phyloP scores from a whole-genome alignment of 2,888 invertebrate genomes.

The Neocrepidodera transversa region DNA sequence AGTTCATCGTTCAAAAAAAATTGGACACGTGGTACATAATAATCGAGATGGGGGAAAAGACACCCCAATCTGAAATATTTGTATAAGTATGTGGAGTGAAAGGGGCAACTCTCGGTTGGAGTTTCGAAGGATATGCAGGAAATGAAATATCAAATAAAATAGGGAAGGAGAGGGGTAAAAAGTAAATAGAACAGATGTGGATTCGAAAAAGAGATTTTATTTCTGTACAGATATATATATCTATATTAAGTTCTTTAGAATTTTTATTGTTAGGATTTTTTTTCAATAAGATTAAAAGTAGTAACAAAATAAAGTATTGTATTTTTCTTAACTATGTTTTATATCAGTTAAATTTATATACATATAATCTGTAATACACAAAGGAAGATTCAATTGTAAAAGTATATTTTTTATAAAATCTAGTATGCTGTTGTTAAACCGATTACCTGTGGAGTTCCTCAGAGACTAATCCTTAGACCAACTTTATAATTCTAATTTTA shows the following conservation, averaged over 20 bases:
- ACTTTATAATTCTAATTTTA: too few species aligned
- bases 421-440: too few species aligned
- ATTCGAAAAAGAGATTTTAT: slow-evolving; percentile 10
- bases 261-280: too few species aligned
- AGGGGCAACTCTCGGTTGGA: slow-evolving; percentile 27
- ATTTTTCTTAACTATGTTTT: too few species aligned
- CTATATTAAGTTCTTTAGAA: slow-evolving; percentile 4
- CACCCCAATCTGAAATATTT: slow-evolving; percentile 30
- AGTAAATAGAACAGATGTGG: slow-evolving; percentile 20
- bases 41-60: slow-evolving; percentile 9
- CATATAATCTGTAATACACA: too few species aligned
- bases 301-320: too few species aligned
- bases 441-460: too few species aligned
- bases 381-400: too few species aligned
- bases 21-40: slow-evolving; percentile 17
- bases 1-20: slow-evolving; percentile 19
- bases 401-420: too few species aligned
- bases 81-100: slow-evolving; percentile 26
- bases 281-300: too few species aligned
- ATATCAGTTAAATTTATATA: too few species aligned
- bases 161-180: slow-evolving; percentile 23
- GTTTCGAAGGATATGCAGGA: slow-evolving; percentile 19
- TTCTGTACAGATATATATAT: slow-evolving; percentile 2
- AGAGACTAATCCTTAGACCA: too few species aligned
- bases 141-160: slow-evolving; percentile 36